Evolutionary conservation across 2,888 invertebrate species (phyloP).

Genomic region (Trissonchulus latispiculum): DNA sequence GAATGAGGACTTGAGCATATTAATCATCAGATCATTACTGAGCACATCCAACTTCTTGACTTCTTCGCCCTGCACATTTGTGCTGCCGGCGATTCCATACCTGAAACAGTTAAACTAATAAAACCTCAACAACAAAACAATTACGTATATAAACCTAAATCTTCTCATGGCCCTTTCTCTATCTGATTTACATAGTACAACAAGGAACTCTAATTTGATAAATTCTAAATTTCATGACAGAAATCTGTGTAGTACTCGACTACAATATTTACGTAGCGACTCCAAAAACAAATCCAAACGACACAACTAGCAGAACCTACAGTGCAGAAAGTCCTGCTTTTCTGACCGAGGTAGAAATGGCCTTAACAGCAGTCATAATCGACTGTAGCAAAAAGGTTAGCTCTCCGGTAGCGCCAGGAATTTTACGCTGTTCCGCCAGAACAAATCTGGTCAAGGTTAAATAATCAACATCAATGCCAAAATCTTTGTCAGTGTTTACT

Average conservation of each 20-base stretch:
- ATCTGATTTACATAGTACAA: no score
- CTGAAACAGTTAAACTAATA: slow-evolving; percentile 61
- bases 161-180: no score
- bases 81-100: slow-evolving; percentile 83
- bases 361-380: slow-evolving; percentile 91
- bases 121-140: slow-evolving; percentile 20
- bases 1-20: slow-evolving; percentile 87
- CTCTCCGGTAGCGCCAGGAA: slow-evolving; percentile 85
- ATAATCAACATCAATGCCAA: slow-evolving; percentile 67
- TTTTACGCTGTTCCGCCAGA: slow-evolving; percentile 73
- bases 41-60: slow-evolving; percentile 93
- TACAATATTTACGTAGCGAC: no score
- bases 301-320: neutral
- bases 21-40: slow-evolving; percentile 91
- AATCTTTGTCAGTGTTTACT: no score
- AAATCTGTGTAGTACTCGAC: no score
- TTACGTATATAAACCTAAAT: neutral
- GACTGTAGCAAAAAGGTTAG: slow-evolving; percentile 82
- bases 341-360: slow-evolving; percentile 88
- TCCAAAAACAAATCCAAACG: neutral
- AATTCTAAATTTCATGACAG: no score
- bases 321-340: slow-evolving; percentile 61
- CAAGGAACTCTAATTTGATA: no score
- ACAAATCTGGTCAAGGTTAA: slow-evolving; percentile 90
- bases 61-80: slow-evolving; percentile 92